Base-by-base conservation (phyloP, 2,888 invertebrate species). In the Eupeodes latifasciatus region DNA sequence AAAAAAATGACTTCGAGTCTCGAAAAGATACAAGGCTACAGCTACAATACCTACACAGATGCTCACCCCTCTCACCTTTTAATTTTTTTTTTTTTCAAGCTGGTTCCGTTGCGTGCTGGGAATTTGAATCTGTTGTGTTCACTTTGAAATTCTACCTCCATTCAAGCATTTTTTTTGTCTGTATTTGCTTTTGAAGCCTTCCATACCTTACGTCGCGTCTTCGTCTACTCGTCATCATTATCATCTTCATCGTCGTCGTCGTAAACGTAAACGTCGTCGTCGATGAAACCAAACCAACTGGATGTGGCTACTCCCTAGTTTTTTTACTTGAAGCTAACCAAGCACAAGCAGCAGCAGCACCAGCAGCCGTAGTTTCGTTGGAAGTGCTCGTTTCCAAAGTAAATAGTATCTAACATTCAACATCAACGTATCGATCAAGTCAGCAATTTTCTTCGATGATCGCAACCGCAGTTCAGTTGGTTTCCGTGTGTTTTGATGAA, bases 401-500 rank as follows among this genome's bases (percentile, higher is more conserved):
- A 40, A 4, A n/a, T n/a, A n/a, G n/a, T 40, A 40, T 40, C 40
- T 40, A 40, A 40, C 40, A 40, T 40, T 40, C 40, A 80, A 69
- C 88, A 77, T 88, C 27, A 27, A 27, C 27, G 27, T 27, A 27
- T 27, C 88, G 84, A 88, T 88, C 88, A 85, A 88, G 81, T 81
- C 74, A 81, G 77, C 64, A 61, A 27, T 83, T 81, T 83, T 49
- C 72, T 80, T 53, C 76, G 87, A 80, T 81, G 57, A 57, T 71
- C 57, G 44, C 47, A 47, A 57, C 55, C 57, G 44, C 47, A 47
- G 12, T 62, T 75, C 78, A 88, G 88, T 88, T 81, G 81, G 74
- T 75, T 81, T 84, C 81, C 88, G 88, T 78, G 78, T 88, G 77
- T 81, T 81, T 74, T 78, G 71, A 72, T 71, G 88, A 81, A 51